These are phyloP conservation scores for Nyctalus aviator DNA, from an alignment of 2,797 vertebrate species.

Conservation along the genomic window DNA sequence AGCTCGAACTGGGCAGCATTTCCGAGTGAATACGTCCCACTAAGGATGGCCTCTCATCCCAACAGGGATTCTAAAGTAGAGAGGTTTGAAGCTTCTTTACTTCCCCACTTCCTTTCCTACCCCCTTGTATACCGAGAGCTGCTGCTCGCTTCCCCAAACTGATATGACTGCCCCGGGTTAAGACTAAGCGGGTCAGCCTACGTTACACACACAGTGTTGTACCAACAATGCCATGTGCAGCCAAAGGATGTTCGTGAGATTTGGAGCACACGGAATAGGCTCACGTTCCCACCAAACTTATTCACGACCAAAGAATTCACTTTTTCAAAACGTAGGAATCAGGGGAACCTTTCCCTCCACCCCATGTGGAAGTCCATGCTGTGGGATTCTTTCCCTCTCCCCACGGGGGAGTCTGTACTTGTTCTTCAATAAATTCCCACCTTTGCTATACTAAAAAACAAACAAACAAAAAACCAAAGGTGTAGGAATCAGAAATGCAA, in stretches of 20 bases:
- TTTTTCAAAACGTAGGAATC: not conserved
- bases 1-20: not conserved
- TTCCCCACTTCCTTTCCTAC: not conserved
- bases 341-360: not conserved
- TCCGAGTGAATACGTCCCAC: not conserved
- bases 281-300: conserved; percentile 39
- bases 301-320: not conserved
- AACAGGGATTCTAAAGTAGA: not conserved
- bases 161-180: not conserved
- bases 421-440: no score
- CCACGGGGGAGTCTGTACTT: no score
- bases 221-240: not conserved
- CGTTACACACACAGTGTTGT: not conserved
- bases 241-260: not conserved
- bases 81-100: not conserved
- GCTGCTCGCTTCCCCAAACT: not conserved
- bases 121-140: not conserved
- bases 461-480: not conserved
- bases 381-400: no score
- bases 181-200: not conserved
- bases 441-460: no score
- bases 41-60: not conserved
- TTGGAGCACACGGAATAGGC: not conserved
- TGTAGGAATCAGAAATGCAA: conserved; percentile 2
- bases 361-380: no score